These are phyloP conservation scores for Eretmocerus hayati DNA, from an alignment of 2,888 invertebrate genomes.

Conservation along the genomic window DNA sequence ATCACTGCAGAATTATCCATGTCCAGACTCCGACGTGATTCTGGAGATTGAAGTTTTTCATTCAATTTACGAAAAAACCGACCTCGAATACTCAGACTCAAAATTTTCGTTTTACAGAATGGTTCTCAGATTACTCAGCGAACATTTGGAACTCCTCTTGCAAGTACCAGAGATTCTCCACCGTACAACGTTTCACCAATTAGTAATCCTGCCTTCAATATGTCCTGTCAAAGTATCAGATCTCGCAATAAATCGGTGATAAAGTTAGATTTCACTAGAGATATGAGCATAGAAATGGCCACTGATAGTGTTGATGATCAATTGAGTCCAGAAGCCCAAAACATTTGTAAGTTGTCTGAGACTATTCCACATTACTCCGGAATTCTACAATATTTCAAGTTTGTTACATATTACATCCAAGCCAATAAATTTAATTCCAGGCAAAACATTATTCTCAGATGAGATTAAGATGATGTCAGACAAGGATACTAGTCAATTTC, in stretches of 20 bases:
- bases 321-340: neutral
- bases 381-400: neutral
- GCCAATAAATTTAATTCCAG: constrained; percentile 7
- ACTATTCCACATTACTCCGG: neutral
- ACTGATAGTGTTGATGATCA: neutral
- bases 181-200: constrained; percentile 40
- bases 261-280: constrained; percentile 34
- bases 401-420: constrained; percentile 1
- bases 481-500: constrained; percentile 1
- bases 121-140: constrained; percentile 23
- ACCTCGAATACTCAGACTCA: neutral
- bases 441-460: constrained; percentile 15
- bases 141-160: constrained; percentile 32
- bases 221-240: constrained; percentile 34
- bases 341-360: neutral
- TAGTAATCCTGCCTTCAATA: constrained; percentile 22
- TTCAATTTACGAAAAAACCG: constrained; percentile 22
- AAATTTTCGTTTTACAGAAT: neutral
- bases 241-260: constrained; percentile 30
- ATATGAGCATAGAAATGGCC: constrained; percentile 36
- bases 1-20: neutral
- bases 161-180: constrained; percentile 28
- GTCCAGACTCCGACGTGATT: neutral
- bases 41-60: neutral
- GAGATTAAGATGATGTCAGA: constrained; percentile 3